Percentiles rank a stretch among this genome's conserved stretches.
Evolutionary conservation across 2,888 invertebrate genomes (phyloP).

Genomic region (Pedicia rivosa): DNA sequence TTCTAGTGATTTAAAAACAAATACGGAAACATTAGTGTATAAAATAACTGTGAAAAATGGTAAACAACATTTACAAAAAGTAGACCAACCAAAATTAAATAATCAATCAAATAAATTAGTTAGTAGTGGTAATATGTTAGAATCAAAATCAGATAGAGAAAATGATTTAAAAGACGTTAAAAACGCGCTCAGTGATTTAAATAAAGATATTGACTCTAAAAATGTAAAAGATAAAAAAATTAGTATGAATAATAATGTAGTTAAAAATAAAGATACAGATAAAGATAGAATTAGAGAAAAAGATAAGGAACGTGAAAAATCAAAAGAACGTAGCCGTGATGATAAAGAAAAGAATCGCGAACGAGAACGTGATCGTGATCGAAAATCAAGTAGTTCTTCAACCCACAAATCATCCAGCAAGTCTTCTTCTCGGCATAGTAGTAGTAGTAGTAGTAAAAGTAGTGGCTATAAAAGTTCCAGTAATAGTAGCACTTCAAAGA

Average conservation of each 20-base stretch:
- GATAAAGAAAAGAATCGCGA: constrained; percentile 13
- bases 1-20: no score
- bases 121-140: not conserved
- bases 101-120: not conserved
- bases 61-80: constrained; percentile 42
- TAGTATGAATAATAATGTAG: no score
- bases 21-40: constrained; percentile 29
- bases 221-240: no score
- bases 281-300: constrained; percentile 18
- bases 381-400: constrained; percentile 4
- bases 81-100: constrained; percentile 14
- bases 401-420: not conserved
- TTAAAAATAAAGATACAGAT: constrained; percentile 31
- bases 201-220: no score
- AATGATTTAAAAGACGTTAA: no score
- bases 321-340: constrained; percentile 15
- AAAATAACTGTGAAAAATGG: constrained; percentile 59
- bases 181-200: no score
- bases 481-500: constrained; percentile 4
- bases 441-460: constrained; percentile 8
- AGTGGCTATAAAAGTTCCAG: constrained; percentile 8
- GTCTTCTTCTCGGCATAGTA: not conserved
- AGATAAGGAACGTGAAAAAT: constrained; percentile 13
- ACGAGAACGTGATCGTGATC: constrained; percentile 15
- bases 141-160: no score